Evolutionary conservation across 2,888 invertebrate genomes (phyloP).

Genomic region (Cerceris rybyensis): DNA sequence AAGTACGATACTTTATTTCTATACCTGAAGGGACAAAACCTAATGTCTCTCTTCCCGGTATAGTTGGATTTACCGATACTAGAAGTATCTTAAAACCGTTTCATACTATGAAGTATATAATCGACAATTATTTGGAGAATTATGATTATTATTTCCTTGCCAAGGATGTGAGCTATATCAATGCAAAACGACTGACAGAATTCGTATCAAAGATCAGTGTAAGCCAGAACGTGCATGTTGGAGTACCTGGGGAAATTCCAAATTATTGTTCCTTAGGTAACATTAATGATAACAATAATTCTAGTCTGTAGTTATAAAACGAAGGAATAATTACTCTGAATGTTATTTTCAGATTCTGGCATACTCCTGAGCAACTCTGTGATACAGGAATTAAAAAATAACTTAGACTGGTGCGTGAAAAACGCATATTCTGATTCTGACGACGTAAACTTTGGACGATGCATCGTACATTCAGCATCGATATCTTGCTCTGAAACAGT

Average conservation of each 20-base stretch:
- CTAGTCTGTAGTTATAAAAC: neutral
- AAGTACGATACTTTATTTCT: slow-evolving; percentile 90
- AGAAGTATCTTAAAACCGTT: slow-evolving; percentile 90
- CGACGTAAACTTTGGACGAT: slow-evolving; percentile 94
- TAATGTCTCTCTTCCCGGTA: slow-evolving; percentile 85
- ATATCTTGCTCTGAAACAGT: slow-evolving; percentile 84
- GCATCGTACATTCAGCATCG: slow-evolving; percentile 89
- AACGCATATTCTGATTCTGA: slow-evolving; percentile 92
- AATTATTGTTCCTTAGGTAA: slow-evolving; percentile 88
- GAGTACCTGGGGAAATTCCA: slow-evolving; percentile 85
- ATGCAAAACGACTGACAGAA: slow-evolving; percentile 89
- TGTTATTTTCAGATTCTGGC: slow-evolving; percentile 87
- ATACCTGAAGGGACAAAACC: slow-evolving; percentile 82
- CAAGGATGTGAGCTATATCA: slow-evolving; percentile 92
- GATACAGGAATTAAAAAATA: slow-evolving; percentile 88
- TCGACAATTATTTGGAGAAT: slow-evolving; percentile 93
- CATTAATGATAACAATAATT: slow-evolving; percentile 44
- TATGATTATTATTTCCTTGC: slow-evolving; percentile 96
- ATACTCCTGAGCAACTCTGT: slow-evolving; percentile 94
- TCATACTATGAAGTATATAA: slow-evolving; percentile 94
- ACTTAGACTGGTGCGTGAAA: slow-evolving; percentile 94
- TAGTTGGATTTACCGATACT: slow-evolving; percentile 94
- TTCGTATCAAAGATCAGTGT: slow-evolving; percentile 91
- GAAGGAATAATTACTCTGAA: neutral
- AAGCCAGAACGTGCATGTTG: slow-evolving; percentile 92